Evolutionary conservation across 2,797 vertebrate species (phyloP), one percentile per base, ranked within the genome.

Genomic region (Heliangelus exortis): DNA sequence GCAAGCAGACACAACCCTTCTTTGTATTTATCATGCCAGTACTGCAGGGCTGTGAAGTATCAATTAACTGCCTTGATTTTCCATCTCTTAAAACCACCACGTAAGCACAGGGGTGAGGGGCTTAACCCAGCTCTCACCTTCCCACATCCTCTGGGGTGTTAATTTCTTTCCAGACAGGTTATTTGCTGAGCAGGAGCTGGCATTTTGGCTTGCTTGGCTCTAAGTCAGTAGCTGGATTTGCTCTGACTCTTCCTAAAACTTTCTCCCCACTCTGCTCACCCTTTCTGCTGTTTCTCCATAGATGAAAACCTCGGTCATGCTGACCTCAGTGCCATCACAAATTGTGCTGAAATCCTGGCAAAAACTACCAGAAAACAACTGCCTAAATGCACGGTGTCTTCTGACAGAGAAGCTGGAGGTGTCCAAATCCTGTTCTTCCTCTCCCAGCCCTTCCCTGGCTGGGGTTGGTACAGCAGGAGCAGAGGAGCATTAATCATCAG

Each of bases 21-120:
- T 83, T 34, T 22, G n/a, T 61, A 59, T 74, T 74, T 80, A 59
- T 77, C 89, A 57, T 72, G 53, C 7, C 15, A 41, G 45, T 28
- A 22, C 75, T 22, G 72, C 0, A 0, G 34, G 41, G 69, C 65
- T 85, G 84, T 61, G 72, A 90, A 71, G 36, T 61, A 95, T 92
- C 95, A 96, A 77, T 91, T 89, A 95, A 68, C 84, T 29, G 61
- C 76, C 89, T 91, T 94, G 93, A 80, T 91, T 91, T 87, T 59
- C 53, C 74, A 75, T 0, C 85, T 55, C 86, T 81, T 78, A 51
- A 84, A 91, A 73, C 53, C 91, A 79, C 43, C 57, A 72, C 10
- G 2, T 63, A 89, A 74, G 69, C 72, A 18, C 87, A 73, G 82
- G 29, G 21, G 87, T 22, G 57, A 93, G 91, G 78, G 82, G 57